Evolutionary conservation across 2,113 vertebrate species (phyloP).

Genomic region (Chlamydotis undulata): DNA sequence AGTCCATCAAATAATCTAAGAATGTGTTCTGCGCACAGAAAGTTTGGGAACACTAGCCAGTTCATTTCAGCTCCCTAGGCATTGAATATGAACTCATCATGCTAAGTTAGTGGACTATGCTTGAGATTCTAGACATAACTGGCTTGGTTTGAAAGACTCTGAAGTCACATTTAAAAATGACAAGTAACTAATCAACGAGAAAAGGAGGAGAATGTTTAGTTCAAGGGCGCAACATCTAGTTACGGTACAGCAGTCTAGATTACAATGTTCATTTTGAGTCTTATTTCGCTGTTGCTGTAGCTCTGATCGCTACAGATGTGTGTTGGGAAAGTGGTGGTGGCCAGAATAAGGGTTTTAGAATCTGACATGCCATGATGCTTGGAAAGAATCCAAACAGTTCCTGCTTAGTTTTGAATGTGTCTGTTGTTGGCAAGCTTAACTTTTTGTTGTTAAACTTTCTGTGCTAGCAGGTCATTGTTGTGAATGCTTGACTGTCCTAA

Average conservation of each 20-base stretch:
- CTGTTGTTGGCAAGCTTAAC: background rate
- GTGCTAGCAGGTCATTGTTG: background rate
- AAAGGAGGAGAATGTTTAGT: background rate
- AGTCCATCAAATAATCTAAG: background rate
- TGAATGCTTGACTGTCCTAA: conserved; percentile 44
- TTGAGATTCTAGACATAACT: background rate
- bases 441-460: background rate
- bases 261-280: background rate
- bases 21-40: background rate
- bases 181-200: background rate
- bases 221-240: background rate
- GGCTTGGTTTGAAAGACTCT: background rate
- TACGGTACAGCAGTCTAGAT: background rate
- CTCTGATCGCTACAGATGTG: background rate
- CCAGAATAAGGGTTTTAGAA: background rate
- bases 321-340: background rate
- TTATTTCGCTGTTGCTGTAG: background rate
- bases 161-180: background rate
- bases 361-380: background rate
- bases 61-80: background rate
- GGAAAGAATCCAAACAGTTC: background rate
- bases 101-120: background rate
- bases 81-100: background rate
- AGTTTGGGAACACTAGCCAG: background rate
- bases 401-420: background rate